Percentiles rank a stretch among this genome's conserved stretches.
phyloP scores from a whole-genome alignment of 2,888 invertebrate species.

The Eupithecia tripunctaria region DNA sequence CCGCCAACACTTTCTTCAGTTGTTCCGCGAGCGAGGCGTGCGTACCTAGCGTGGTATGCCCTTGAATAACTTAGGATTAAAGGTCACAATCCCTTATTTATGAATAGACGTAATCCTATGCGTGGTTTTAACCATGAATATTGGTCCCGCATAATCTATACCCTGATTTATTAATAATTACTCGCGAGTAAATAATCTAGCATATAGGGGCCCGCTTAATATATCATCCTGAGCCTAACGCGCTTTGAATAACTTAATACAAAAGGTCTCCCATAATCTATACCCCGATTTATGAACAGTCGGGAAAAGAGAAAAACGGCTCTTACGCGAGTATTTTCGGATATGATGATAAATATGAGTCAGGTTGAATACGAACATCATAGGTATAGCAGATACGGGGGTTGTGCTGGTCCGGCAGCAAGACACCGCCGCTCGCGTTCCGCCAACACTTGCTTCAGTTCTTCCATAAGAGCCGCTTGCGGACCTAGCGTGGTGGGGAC shows the following conservation, averaged over 20 bases:
- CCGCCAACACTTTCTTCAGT: conserved; percentile 93
- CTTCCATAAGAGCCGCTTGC: conserved; percentile 92
- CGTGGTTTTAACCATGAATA: background rate
- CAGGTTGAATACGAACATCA: conserved; percentile 51
- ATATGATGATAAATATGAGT: conserved; percentile 40
- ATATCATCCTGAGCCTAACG: no score
- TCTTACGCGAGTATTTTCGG: background rate
- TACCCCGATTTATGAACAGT: background rate
- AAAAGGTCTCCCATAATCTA: background rate
- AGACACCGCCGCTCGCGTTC: conserved; percentile 90
- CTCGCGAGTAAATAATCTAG: no score
- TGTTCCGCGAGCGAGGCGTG: conserved; percentile 93
- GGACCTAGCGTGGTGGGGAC: conserved; percentile 78
- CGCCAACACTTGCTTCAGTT: conserved; percentile 93
- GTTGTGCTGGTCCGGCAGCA: background rate
- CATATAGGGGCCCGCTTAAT: background rate
- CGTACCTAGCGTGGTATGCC: conserved; percentile 79
- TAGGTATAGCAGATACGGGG: conserved; percentile 33
- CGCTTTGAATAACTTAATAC: background rate
- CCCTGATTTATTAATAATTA: no score
- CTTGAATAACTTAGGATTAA: conserved; percentile 17
- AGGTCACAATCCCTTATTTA: background rate
- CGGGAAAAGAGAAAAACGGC: no score
- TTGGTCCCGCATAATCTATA: no score
- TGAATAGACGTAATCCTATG: background rate